Conservation (phyloP, 1,140 invertebrate genomes). For the Ceratina japonica region DNA sequence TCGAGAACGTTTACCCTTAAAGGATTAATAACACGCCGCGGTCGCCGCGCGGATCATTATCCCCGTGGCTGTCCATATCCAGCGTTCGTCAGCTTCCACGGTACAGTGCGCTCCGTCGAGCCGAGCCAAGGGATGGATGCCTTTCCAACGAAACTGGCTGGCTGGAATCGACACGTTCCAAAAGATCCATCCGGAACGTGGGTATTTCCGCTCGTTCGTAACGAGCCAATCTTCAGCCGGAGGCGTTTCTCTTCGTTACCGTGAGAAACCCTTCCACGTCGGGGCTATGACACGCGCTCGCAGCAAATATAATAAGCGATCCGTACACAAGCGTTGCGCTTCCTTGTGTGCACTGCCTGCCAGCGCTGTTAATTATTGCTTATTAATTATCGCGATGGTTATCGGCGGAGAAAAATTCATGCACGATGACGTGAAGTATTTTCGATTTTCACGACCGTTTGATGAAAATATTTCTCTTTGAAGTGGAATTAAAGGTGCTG, state of each 20-base stretch:
- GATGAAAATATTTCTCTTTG: no score
- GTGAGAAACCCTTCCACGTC: slow-evolving; percentile 47
- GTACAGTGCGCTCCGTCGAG: not conserved
- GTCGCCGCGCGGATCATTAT: slow-evolving; percentile 13
- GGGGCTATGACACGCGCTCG: slow-evolving; percentile 24
- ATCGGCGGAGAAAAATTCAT: not conserved
- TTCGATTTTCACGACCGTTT: no score
- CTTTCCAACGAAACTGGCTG: not conserved
- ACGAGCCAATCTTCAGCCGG: slow-evolving; percentile 31
- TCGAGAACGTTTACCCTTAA: slow-evolving; percentile 19
- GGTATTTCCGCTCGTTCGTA: slow-evolving; percentile 32
- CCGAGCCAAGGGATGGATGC: not conserved
- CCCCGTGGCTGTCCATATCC: slow-evolving; percentile 2
- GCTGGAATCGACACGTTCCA: slow-evolving; percentile 19
- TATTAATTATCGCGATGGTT: no score
- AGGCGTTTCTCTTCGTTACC: slow-evolving; percentile 45
- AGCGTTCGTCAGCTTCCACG: not conserved
- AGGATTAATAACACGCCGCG: slow-evolving; percentile 36
- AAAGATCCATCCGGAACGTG: slow-evolving; percentile 29
- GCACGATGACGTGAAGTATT: no score
- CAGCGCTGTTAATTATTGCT: slow-evolving; percentile 21
- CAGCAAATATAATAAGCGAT: not conserved
- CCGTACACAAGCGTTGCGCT: not conserved
- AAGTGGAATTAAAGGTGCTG: not conserved
- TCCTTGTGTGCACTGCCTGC: not conserved